Evolutionary conservation across 2,888 invertebrate genomes (phyloP), one percentile per base, ranked within the genome.

Genomic region (Phengaris arion): DNA sequence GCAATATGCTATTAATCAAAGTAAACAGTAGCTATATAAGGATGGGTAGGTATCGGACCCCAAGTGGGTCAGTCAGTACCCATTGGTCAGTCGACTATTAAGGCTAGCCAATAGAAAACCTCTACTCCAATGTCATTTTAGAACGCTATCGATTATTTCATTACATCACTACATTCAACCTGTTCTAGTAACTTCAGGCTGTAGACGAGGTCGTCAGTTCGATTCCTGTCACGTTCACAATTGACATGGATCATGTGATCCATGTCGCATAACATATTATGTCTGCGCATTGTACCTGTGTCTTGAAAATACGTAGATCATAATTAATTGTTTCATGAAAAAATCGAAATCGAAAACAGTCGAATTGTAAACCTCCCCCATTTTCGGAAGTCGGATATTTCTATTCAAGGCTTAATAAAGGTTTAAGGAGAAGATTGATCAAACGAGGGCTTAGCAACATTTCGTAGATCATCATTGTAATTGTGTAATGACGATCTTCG

Each of bases 51-150:
- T 79, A 79, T 78, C 22, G 52, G 35, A 12, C n/a, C 51, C 57
- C 69, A 79, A 74, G 72, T 79, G 76, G 79, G 79, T 79, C 79
- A 78, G 46, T 46, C 68, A 52, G 74, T 75, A 57, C 22, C 72
- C 78, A 80, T 80, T 80, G 80, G 80, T 69, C 72, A 74, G 74
- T 74, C 59, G 64, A 74, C 15, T 46, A 59, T 74, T 73, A 68
- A 72, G 64, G 12, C 45, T 76, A 76, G 68, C 80, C 80, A 80
- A 80, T 80, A 59, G 77, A 73, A 77, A 76, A 74, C 46, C 74
- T 76, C 74, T 72, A 70, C 77, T 76, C 68, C 76, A 75, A 75
- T 75, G 75, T 70, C 75, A 70, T 22, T 75, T 69, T 75, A 70
- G 48, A 69, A 51, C 64, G 54, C 52, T 74, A 74, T 74, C 45